Evolutionary conservation across 2,888 invertebrate genomes (phyloP), one percentile per base, ranked within the genome.

Genomic region (Cheilosia urbana): DNA sequence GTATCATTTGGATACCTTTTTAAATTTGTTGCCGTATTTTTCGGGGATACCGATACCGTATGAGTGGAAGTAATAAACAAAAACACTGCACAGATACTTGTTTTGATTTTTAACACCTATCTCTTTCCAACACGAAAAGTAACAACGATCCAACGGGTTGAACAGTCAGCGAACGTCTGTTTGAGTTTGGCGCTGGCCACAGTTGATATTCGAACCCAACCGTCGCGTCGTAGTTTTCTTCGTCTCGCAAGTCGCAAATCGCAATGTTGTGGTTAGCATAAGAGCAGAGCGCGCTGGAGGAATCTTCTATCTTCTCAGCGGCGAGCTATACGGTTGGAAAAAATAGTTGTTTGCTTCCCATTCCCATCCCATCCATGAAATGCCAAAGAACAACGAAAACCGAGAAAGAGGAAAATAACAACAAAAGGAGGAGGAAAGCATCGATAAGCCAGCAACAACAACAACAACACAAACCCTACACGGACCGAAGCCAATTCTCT

Each of bases 111-210:
- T 1, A 55, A 75, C 69, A 66, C 47, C 76, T 81, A 63, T 71
- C 81, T 77, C 60, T 81, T 62, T 85, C 76, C 58, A 72, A 77
- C 85, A 60, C 51, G 51, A 65, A 57, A 72, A 62, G 66, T 51
- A 73, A 73, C 63, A 69, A 65, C 87, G 85, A 87, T 82, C 88
- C 88, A 88, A 85, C 87, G 87, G 71, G 82, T 69, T 87, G 85
- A 88, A 83, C 87, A 88, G 88, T 88, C 88, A 87, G 87, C 87
- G 88, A 88, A 87, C 88, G 88, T 88, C 88, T 88, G 88, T 80
- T 72, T 76, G 72, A 80, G 76, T 77, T 55, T 66, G 75, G 51
- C 71, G 73, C 60, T 66, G 75, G 51, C 76, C 58, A 66, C 76
- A 63, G 76, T 51, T 71, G 77, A 69, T 78, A 87, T 78, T 82